Evolutionary conservation across 1,140 invertebrate species (phyloP).

Genomic region (Calephelis virginiensis): DNA sequence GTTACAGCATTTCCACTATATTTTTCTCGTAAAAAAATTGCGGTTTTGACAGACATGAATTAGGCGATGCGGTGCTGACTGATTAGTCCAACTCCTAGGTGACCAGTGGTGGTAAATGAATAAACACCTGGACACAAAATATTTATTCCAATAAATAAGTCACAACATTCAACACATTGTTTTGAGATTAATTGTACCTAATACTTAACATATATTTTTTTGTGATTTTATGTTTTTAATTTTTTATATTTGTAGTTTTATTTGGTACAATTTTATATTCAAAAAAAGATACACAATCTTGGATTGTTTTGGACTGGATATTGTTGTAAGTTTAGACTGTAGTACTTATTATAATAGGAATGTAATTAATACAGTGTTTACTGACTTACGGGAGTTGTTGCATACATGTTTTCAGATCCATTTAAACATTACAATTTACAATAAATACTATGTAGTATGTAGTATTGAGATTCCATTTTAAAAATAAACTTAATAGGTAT

Average conservation of each 20-base stretch:
- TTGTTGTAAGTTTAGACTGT: too few species aligned
- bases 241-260: background rate
- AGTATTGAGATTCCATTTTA: conserved; percentile 8
- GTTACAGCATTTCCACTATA: too few species aligned
- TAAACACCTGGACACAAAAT: background rate
- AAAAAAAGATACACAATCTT: background rate
- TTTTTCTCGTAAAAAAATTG: too few species aligned
- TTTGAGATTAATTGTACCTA: background rate
- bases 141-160: conserved; percentile 13
- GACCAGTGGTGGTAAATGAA: background rate
- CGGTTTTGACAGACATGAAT: too few species aligned
- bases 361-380: too few species aligned
- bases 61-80: too few species aligned
- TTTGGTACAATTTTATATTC: background rate
- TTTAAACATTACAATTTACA: background rate
- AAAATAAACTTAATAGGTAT: background rate
- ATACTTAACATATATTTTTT: conserved; percentile 6
- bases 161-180: conserved; percentile 14
- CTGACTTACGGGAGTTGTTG: background rate
- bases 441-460: background rate
- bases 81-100: too few species aligned
- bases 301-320: too few species aligned
- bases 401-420: background rate
- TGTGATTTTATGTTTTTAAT: background rate
- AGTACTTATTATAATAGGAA: too few species aligned